Conservation (phyloP, 2,888 invertebrate genomes). For the Therioaphis trifolii region DNA sequence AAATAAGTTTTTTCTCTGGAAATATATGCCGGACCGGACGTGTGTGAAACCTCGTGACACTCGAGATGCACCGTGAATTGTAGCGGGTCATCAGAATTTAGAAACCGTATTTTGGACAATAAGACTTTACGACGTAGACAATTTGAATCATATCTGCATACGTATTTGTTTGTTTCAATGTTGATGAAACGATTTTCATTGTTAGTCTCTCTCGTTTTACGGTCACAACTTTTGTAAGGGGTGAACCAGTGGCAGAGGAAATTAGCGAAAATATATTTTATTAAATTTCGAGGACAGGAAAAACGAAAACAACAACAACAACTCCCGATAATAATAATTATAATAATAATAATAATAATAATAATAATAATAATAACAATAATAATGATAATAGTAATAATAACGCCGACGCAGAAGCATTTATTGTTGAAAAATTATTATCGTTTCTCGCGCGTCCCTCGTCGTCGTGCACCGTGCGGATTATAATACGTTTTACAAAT, state of each 20-base stretch:
- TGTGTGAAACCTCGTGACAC: too few species aligned
- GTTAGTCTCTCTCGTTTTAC: neutral
- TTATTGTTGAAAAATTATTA: constrained; percentile 43
- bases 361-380: too few species aligned
- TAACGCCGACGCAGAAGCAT: constrained; percentile 5
- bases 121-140: too few species aligned
- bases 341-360: too few species aligned
- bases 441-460: constrained; percentile 20
- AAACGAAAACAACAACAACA: neutral
- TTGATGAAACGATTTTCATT: too few species aligned
- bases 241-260: neutral
- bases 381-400: too few species aligned
- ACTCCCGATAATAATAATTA: neutral
- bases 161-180: too few species aligned
- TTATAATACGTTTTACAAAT: neutral
- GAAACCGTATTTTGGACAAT: neutral
- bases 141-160: too few species aligned
- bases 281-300: neutral
- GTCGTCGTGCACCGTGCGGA: neutral
- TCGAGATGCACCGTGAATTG: too few species aligned
- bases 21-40: too few species aligned
- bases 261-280: constrained; percentile 4
- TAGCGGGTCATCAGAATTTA: neutral
- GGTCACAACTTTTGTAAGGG: neutral
- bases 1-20: too few species aligned